phyloP scores from a whole-genome alignment of 2,888 invertebrate species.

The Lasioglossum morio region DNA sequence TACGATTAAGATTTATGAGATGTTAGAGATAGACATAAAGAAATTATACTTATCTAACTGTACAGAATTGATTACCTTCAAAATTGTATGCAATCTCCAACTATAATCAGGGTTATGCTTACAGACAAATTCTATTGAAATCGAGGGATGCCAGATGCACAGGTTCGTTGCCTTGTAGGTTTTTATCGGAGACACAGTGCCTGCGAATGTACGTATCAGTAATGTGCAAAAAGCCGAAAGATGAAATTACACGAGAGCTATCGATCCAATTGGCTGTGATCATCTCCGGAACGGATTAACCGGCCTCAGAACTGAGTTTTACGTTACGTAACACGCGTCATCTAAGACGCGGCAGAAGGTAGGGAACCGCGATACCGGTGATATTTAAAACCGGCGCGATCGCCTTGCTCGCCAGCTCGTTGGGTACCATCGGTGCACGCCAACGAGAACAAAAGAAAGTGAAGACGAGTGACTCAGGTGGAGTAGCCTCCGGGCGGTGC shows the following conservation, averaged over 20 bases:
- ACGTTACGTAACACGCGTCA: conserved; percentile 46
- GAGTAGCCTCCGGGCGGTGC: conserved; percentile 76
- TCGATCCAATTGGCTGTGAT: background rate
- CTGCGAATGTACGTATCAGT: background rate
- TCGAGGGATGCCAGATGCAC: background rate
- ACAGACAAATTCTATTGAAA: background rate
- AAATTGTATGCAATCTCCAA: too few relatives aligned
- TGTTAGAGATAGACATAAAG: too few relatives aligned
- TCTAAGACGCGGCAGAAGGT: conserved; percentile 25
- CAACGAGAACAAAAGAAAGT: conserved; percentile 77
- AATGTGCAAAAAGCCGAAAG: background rate
- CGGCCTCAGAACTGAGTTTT: conserved; percentile 37
- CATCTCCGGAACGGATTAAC: conserved; percentile 30
- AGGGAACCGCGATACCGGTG: conserved; percentile 31
- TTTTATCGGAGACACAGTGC: background rate
- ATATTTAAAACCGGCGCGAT: conserved; percentile 60
- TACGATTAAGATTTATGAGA: too few relatives aligned
- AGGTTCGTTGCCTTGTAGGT: background rate
- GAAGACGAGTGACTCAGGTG: conserved; percentile 80
- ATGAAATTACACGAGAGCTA: conserved; percentile 5
- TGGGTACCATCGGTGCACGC: conserved; percentile 42
- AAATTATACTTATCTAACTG: too few relatives aligned
- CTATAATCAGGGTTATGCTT: too few relatives aligned
- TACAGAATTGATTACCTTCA: too few relatives aligned
- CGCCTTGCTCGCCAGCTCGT: conserved; percentile 21